These are phyloP conservation scores for Nycticryphes semicollaris DNA, from an alignment of 2,113 vertebrate genomes.

Conservation along the genomic window DNA sequence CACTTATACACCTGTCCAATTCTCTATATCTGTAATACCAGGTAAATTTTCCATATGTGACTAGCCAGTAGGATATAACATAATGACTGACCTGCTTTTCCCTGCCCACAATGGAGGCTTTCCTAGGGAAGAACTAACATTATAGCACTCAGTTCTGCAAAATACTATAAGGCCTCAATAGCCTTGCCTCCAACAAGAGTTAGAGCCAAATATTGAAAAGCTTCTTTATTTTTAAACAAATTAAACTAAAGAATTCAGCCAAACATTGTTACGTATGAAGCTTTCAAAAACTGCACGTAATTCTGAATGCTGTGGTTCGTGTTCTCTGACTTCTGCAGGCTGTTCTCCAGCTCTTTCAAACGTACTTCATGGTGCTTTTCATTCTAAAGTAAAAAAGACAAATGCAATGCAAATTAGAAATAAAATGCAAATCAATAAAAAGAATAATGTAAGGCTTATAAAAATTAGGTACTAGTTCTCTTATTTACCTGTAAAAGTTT, in stretches of 20 bases:
- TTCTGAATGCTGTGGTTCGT: constrained; percentile 86
- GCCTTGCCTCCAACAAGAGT: neutral
- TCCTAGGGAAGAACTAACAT: neutral
- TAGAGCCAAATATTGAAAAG: neutral
- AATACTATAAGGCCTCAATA: neutral
- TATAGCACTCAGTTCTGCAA: neutral
- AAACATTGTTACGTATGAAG: constrained; percentile 84
- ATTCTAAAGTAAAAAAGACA: constrained; percentile 70
- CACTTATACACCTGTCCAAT: neutral
- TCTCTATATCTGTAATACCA: neutral
- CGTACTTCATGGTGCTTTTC: constrained; percentile 77
- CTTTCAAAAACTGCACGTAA: constrained; percentile 88
- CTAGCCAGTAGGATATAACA: neutral
- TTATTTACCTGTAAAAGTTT: neutral
- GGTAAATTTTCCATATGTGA: neutral
- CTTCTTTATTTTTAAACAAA: neutral
- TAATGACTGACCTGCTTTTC: neutral
- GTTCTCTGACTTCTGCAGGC: constrained; percentile 85
- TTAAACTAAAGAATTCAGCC: constrained; percentile 63
- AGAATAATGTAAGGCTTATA: neutral
- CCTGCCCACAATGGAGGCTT: neutral
- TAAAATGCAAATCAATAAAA: neutral
- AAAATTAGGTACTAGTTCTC: neutral
- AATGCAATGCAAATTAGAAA: neutral
- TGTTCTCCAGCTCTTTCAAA: constrained; percentile 86